Evolutionary conservation across 2,888 invertebrate genomes (phyloP).

Genomic region (Brachynemurus nebulosus): DNA sequence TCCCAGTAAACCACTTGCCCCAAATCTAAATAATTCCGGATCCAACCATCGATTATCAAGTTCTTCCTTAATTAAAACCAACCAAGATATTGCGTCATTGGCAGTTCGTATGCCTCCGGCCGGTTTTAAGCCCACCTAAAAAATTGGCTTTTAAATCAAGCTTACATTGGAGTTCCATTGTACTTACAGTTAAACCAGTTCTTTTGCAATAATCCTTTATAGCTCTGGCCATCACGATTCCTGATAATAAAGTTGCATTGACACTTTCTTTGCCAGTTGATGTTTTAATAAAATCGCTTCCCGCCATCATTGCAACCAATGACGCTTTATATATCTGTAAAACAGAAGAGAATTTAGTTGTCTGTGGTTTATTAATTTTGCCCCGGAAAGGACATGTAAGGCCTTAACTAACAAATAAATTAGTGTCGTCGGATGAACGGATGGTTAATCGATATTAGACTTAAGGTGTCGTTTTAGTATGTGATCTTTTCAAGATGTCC

Average conservation of each 20-base stretch:
- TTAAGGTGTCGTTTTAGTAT: too few species aligned
- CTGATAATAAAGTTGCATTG: slow-evolving; percentile 86
- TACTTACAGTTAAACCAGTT: slow-evolving; percentile 57
- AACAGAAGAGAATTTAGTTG: background rate
- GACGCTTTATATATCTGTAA: slow-evolving; percentile 70
- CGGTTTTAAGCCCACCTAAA: slow-evolving; percentile 89
- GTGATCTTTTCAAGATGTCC: background rate
- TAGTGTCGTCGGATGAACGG: background rate
- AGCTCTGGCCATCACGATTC: slow-evolving; percentile 87
- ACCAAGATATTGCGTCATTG: slow-evolving; percentile 76
- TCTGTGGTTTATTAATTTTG: too few species aligned
- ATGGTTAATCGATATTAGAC: background rate
- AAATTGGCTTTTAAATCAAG: slow-evolving; percentile 12
- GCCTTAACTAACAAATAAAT: too few species aligned
- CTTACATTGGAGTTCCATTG: background rate
- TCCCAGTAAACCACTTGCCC: slow-evolving; percentile 81
- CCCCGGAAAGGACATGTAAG: too few species aligned
- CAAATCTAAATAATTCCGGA: slow-evolving; percentile 74
- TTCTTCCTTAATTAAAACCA: slow-evolving; percentile 67
- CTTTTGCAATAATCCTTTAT: slow-evolving; percentile 62
- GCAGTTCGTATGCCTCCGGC: slow-evolving; percentile 89
- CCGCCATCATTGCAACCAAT: slow-evolving; percentile 87
- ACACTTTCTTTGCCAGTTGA: slow-evolving; percentile 93
- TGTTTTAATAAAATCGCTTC: slow-evolving; percentile 96
- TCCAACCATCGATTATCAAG: slow-evolving; percentile 79